These are phyloP conservation scores for Lophius piscatorius DNA, from an alignment of 2,113 vertebrate genomes.

Conservation along the genomic window DNA sequence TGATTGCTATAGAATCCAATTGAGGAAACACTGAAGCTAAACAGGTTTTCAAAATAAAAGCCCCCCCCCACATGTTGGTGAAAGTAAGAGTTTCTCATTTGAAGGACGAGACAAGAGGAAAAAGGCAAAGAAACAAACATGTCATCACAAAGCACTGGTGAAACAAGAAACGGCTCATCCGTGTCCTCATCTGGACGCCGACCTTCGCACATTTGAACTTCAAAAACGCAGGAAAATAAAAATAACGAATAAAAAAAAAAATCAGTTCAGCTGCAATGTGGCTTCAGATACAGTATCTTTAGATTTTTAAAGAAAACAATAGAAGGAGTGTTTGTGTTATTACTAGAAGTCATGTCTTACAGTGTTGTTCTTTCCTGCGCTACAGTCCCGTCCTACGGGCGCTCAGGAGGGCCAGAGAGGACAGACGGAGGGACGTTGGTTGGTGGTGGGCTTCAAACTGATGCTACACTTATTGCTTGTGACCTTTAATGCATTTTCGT, in stretches of 20 bases:
- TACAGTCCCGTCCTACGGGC: neutral
- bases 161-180: slow-evolving; percentile 64
- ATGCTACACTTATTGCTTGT: slow-evolving; percentile 92
- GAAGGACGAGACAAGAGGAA: slow-evolving; percentile 32
- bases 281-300: slow-evolving; percentile 52
- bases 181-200: slow-evolving; percentile 27
- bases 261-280: slow-evolving; percentile 26
- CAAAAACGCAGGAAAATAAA: slow-evolving; percentile 26
- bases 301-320: slow-evolving; percentile 36
- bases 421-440: slow-evolving; percentile 21
- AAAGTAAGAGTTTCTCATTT: slow-evolving; percentile 20
- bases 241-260: slow-evolving; percentile 10
- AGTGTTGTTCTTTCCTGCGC: slow-evolving; percentile 57
- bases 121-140: slow-evolving; percentile 43
- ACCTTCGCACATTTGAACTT: slow-evolving; percentile 23
- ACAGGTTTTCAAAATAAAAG: too few species aligned
- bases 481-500: slow-evolving; percentile 73
- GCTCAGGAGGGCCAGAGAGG: slow-evolving; percentile 16
- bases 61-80: too few species aligned
- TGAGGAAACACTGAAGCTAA: too few species aligned
- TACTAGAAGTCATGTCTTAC: slow-evolving; percentile 41
- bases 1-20: too few species aligned
- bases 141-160: slow-evolving; percentile 49
- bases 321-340: slow-evolving; percentile 24
- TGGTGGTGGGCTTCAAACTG: slow-evolving; percentile 72